phyloP scores from a whole-genome alignment of 2,113 vertebrate species.

The Pteruthius melanotis region DNA sequence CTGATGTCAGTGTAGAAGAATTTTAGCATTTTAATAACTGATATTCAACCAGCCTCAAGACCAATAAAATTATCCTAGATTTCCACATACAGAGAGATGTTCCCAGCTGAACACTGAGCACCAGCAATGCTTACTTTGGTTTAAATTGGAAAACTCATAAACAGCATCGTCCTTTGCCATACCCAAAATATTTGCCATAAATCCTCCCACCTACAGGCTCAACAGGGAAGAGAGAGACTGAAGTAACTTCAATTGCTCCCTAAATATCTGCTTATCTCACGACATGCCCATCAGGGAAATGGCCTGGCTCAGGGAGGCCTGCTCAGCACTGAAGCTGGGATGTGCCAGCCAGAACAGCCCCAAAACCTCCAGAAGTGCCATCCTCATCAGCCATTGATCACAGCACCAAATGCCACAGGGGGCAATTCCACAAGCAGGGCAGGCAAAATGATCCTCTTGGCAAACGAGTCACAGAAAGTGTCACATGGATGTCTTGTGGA shows the following conservation, averaged over 20 bases:
- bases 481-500: background rate
- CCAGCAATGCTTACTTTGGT: background rate
- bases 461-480: background rate
- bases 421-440: slow-evolving; percentile 4
- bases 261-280: background rate
- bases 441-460: background rate
- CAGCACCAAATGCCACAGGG: background rate
- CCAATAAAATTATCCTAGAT: background rate
- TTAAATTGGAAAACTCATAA: background rate
- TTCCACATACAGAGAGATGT: background rate
- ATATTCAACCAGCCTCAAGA: background rate
- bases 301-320: background rate
- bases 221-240: background rate
- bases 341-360: background rate
- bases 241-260: background rate
- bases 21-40: background rate
- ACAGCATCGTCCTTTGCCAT: background rate
- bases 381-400: background rate
- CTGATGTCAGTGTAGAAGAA: background rate
- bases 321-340: background rate
- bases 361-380: background rate
- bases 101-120: background rate
- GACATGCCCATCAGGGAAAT: background rate
- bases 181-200: background rate
- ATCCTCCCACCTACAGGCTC: background rate